A percentile compares a stretch with the other conserved stretches of the same genome.
Conservation (phyloP, 2,797 vertebrate species). For the Coregonus sp. region DNA sequence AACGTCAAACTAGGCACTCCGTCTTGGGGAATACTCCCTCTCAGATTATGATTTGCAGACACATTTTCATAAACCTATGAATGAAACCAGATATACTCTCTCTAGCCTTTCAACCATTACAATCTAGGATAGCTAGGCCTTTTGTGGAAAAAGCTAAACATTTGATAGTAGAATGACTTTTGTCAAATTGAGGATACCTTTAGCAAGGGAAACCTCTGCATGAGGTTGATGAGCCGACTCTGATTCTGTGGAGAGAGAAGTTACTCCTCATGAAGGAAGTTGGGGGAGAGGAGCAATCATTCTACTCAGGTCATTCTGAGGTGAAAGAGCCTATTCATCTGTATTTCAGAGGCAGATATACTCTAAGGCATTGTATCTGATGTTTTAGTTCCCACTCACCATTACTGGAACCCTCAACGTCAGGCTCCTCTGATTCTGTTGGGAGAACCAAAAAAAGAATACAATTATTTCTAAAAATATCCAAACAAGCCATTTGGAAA, state of each 20-base stretch:
- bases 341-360: background rate
- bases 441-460: conserved; percentile 15
- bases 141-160: conserved; percentile 13
- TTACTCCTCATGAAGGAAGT: background rate
- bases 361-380: background rate
- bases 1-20: background rate
- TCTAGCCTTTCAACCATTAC: background rate
- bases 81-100: background rate
- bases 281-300: background rate
- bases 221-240: conserved; percentile 25
- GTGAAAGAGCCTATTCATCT: background rate
- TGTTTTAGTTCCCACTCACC: conserved; percentile 35
- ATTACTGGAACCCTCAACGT: conserved; percentile 27
- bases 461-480: background rate
- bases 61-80: background rate
- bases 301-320: background rate
- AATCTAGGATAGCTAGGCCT: conserved; percentile 36
- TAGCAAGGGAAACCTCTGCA: conserved; percentile 32
- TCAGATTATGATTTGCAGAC: background rate
- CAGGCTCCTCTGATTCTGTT: conserved; percentile 47
- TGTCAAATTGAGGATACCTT: conserved; percentile 38
- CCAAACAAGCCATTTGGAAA: background rate
- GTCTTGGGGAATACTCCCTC: background rate
- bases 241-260: conserved; percentile 19
- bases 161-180: too few species aligned